Evolutionary conservation across 2,113 vertebrate species (phyloP).

Genomic region (Mesembrinibis cayennensis): DNA sequence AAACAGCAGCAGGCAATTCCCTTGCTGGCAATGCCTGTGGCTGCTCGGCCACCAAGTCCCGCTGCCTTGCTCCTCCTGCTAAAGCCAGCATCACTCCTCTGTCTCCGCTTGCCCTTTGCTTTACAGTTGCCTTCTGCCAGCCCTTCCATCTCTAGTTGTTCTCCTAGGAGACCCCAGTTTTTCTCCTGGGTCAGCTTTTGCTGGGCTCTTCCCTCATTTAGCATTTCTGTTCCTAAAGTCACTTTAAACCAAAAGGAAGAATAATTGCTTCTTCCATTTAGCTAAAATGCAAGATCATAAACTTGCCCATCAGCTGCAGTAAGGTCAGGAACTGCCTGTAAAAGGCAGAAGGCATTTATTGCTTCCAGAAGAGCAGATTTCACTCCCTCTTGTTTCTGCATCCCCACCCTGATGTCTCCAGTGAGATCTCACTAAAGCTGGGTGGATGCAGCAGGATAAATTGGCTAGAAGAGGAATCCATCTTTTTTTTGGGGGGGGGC

Average conservation of each 20-base stretch:
- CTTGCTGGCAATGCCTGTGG: neutral
- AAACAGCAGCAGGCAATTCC: neutral
- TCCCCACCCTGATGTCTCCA: conserved; percentile 40
- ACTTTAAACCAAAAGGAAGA: neutral
- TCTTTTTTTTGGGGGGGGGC: too few relatives aligned
- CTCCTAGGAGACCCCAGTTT: neutral
- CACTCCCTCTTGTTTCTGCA: neutral
- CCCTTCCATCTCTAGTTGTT: neutral
- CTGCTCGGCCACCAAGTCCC: neutral
- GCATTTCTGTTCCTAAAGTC: conserved; percentile 1
- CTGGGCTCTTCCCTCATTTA: neutral
- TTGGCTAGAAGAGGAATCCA: neutral
- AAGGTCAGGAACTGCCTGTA: conserved; percentile 27
- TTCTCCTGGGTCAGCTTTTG: neutral
- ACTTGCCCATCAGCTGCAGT: conserved; percentile 41
- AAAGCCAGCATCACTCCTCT: neutral
- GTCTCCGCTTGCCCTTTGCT: neutral
- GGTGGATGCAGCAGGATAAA: conserved; percentile 21
- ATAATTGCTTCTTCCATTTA: conserved; percentile 52
- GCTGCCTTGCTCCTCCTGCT: neutral
- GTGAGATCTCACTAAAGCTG: conserved; percentile 26
- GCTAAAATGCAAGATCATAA: conserved; percentile 29
- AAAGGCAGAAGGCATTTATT: conserved; percentile 49
- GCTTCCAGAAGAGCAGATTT: conserved; percentile 38
- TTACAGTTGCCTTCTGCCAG: neutral